A percentile compares a stretch with the other conserved stretches of the same genome.
Evolutionary conservation across 2,113 vertebrate genomes (phyloP).

Genomic region (Chamaea fasciata): DNA sequence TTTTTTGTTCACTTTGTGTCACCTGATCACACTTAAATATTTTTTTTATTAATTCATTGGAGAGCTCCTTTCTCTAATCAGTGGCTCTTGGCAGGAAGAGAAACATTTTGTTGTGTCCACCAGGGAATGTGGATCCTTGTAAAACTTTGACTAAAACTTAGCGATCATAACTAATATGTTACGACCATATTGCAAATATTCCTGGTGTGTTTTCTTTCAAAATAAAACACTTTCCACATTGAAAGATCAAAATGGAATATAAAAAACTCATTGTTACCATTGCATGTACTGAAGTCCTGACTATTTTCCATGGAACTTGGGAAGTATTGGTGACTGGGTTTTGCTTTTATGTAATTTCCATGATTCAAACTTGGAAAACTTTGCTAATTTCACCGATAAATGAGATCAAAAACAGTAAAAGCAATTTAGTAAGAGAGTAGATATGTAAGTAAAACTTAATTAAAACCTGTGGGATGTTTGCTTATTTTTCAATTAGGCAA

Average conservation of each 20-base stretch:
- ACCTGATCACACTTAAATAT: neutral
- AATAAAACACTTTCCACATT: neutral
- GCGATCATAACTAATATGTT: neutral
- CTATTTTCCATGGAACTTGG: neutral
- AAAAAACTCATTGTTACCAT: neutral
- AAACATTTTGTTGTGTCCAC: neutral
- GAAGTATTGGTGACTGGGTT: neutral
- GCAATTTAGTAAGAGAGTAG: neutral
- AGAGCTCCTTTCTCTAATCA: neutral
- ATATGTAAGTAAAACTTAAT: neutral
- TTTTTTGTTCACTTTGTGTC: neutral
- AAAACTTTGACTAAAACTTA: neutral
- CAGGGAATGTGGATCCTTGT: neutral
- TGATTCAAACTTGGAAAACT: neutral
- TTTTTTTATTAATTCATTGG: neutral
- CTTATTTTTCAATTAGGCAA: neutral
- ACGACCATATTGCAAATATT: neutral
- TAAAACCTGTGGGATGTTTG: neutral
- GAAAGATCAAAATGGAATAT: neutral
- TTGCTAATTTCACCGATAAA: neutral
- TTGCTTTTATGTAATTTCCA: neutral
- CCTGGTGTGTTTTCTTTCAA: neutral
- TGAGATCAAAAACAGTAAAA: neutral
- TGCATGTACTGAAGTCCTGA: neutral
- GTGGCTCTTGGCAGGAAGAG: neutral